phyloP scores from a whole-genome alignment of 2,888 invertebrate genomes.

The Agrotis segetum region DNA sequence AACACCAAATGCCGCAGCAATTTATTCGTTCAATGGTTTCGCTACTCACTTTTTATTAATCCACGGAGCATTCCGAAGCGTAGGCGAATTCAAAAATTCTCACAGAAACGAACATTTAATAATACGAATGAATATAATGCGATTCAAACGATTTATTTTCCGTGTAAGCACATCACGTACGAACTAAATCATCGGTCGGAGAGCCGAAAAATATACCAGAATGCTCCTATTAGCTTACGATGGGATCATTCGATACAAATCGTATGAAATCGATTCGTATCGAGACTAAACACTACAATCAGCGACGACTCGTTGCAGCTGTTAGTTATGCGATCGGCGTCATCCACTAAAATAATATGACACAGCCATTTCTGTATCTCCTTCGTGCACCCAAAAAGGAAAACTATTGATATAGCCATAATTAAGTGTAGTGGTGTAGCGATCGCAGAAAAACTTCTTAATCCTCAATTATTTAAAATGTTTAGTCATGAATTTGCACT shows the following conservation, averaged over 20 bases:
- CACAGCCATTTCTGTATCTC: slow-evolving; percentile 89
- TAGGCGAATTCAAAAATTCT: slow-evolving; percentile 84
- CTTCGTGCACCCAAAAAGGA: slow-evolving; percentile 83
- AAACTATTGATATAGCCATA: slow-evolving; percentile 82
- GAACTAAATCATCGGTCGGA: slow-evolving; percentile 86
- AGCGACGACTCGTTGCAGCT: slow-evolving; percentile 84
- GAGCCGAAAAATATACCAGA: slow-evolving; percentile 87
- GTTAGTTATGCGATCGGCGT: slow-evolving; percentile 87
- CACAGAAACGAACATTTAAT: slow-evolving; percentile 89
- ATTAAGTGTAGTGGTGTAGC: slow-evolving; percentile 79
- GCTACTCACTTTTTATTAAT: slow-evolving; percentile 66
- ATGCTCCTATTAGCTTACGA: slow-evolving; percentile 88
- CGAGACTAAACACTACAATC: slow-evolving; percentile 89
- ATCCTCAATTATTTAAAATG: slow-evolving; percentile 13
- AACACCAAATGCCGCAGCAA: slow-evolving; percentile 54
- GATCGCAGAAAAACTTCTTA: slow-evolving; percentile 71
- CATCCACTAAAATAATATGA: slow-evolving; percentile 91
- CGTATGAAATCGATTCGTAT: slow-evolving; percentile 88
- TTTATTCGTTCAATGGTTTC: slow-evolving; percentile 65
- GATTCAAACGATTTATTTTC: slow-evolving; percentile 88
- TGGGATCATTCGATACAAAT: slow-evolving; percentile 86
- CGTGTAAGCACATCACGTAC: slow-evolving; percentile 89
- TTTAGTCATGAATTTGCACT: slow-evolving; percentile 16
- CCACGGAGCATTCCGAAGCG: slow-evolving; percentile 80
- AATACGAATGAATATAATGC: slow-evolving; percentile 87